Conservation (phyloP, 1,140 invertebrate genomes). For the Harpegnathos saltator region DNA sequence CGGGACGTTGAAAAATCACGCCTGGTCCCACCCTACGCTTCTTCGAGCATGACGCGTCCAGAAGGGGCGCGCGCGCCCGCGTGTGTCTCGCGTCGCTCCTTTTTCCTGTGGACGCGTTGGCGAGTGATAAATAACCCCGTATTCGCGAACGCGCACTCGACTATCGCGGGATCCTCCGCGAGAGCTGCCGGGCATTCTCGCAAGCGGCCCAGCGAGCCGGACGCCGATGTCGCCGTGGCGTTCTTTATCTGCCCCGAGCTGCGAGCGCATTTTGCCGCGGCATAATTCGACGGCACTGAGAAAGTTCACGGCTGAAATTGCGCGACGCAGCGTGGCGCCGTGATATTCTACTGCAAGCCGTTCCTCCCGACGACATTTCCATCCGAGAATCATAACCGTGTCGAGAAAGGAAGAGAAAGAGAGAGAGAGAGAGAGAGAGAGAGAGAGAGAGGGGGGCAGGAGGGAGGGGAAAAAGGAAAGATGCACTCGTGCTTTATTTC, state of each 20-base stretch:
- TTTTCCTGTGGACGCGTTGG: background rate
- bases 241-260: too few relatives aligned
- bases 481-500: slow-evolving; percentile 59
- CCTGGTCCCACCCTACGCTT: slow-evolving; percentile 29
- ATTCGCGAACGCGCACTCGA: slow-evolving; percentile 1
- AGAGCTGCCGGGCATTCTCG: slow-evolving; percentile 14
- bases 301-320: slow-evolving; percentile 50
- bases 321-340: slow-evolving; percentile 21
- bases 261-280: slow-evolving; percentile 2
- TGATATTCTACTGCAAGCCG: slow-evolving; percentile 45
- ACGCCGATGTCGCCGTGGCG: background rate
- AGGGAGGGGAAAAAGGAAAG: too few relatives aligned
- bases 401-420: slow-evolving; percentile 15
- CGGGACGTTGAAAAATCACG: slow-evolving; percentile 74
- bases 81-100: slow-evolving; percentile 21
- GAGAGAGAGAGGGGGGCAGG: too few relatives aligned
- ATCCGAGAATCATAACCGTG: slow-evolving; percentile 47
- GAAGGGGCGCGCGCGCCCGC: slow-evolving; percentile 11
- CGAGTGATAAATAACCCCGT: slow-evolving; percentile 41
- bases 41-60: slow-evolving; percentile 55
- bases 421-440: too few relatives aligned
- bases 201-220: background rate
- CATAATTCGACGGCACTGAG: slow-evolving; percentile 10
- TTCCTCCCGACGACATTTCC: slow-evolving; percentile 58
- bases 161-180: background rate